A percentile compares a stretch with the other conserved stretches of the same genome.
Evolutionary conservation across 2,888 invertebrate species (phyloP).

Genomic region (Shargacucullia verbasci): DNA sequence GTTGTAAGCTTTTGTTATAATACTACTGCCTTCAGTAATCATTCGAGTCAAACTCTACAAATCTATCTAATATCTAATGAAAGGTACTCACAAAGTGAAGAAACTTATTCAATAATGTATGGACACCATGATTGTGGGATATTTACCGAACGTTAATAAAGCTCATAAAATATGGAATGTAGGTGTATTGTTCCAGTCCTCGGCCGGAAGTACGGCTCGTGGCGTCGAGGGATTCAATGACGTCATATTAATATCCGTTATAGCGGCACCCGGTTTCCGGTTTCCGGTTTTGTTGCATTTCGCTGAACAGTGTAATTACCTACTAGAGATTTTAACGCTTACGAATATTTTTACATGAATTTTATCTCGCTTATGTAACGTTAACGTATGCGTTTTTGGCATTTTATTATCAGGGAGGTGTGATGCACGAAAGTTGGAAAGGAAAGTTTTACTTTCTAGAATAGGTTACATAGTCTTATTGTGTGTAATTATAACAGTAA

Average conservation of each 20-base stretch:
- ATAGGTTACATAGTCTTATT: conserved; percentile 3
- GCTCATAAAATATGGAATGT: conserved; percentile 62
- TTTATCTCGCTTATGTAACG: conserved; percentile 49
- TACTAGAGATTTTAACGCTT: conserved; percentile 45
- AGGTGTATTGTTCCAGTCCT: conserved; percentile 68
- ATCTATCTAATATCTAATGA: too few relatives aligned
- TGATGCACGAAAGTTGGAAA: conserved; percentile 48
- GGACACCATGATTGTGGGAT: conserved; percentile 17
- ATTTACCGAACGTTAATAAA: conserved; percentile 46
- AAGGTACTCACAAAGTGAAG: conserved; percentile 14
- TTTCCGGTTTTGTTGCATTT: conserved; percentile 64
- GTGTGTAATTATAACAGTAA: conserved; percentile 38
- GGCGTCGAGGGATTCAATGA: conserved; percentile 69
- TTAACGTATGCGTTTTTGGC: conserved; percentile 41
- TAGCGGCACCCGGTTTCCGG: conserved; percentile 70
- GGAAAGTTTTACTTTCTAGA: conserved; percentile 56
- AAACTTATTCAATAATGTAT: conserved; percentile 37
- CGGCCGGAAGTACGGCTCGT: conserved; percentile 72
- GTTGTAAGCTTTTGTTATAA: conserved; percentile 17
- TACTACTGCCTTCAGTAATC: conserved; percentile 20
- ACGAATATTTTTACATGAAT: conserved; percentile 46
- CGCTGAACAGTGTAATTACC: conserved; percentile 54
- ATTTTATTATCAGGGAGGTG: conserved; percentile 43
- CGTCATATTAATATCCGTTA: conserved; percentile 80
- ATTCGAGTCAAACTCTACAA: too few relatives aligned